These are phyloP conservation scores for Martes flavigula DNA, from an alignment of 2,797 vertebrate genomes.

Conservation along the genomic window DNA sequence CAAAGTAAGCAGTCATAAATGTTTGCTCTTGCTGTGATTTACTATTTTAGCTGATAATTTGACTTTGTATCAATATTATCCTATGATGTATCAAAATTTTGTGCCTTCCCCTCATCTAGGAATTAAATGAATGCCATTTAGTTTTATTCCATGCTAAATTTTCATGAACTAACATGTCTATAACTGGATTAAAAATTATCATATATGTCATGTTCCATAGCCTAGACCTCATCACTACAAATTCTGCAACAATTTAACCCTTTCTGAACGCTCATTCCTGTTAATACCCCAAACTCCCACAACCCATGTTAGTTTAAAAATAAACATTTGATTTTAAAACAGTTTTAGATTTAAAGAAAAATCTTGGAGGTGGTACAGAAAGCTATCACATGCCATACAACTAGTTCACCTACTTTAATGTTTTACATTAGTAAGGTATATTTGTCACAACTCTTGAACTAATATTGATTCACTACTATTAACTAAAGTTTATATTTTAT, in stretches of 20 bases:
- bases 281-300: neutral
- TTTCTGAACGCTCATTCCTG: neutral
- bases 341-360: neutral
- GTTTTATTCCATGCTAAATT: neutral
- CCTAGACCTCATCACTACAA: neutral
- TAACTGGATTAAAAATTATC: neutral
- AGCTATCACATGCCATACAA: neutral
- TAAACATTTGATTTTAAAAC: neutral
- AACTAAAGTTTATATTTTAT: neutral
- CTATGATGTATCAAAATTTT: neutral
- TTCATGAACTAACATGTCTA: neutral
- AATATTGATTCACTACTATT: neutral
- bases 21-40: neutral
- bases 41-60: neutral
- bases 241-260: neutral
- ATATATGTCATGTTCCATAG: neutral
- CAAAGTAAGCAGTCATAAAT: neutral
- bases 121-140: neutral
- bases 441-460: neutral
- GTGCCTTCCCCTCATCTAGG: neutral
- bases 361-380: neutral
- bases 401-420: neutral
- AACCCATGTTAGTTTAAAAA: neutral
- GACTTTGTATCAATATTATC: neutral
- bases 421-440: neutral